Conservation (phyloP, 2,888 invertebrate species). For the Acrocera orbiculus region DNA sequence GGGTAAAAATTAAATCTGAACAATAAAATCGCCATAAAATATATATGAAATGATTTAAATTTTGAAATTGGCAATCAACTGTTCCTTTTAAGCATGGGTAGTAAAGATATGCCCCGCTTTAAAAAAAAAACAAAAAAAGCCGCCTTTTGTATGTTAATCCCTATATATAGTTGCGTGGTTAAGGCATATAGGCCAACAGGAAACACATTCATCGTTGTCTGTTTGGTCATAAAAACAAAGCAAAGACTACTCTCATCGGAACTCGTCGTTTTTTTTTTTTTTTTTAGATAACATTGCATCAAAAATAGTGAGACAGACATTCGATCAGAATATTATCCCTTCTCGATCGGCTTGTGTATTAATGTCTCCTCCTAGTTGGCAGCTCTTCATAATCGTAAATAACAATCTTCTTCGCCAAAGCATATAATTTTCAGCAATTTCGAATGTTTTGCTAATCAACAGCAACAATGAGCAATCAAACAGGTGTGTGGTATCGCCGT, state of each 20-base stretch:
- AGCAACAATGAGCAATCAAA: slow-evolving; percentile 5
- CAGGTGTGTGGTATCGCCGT: slow-evolving; percentile 5
- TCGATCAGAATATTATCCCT: neutral
- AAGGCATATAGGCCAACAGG: slow-evolving; percentile 3
- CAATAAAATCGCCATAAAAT: slow-evolving; percentile 13
- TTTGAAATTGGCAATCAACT: slow-evolving; percentile 12
- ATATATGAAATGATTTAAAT: slow-evolving; percentile 13
- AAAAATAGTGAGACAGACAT: neutral
- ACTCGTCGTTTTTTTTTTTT: slow-evolving; percentile 2
- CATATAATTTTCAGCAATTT: slow-evolving; percentile 12
- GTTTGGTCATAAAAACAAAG: slow-evolving; percentile 6
- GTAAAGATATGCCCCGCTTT: neutral
- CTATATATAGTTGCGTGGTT: neutral
- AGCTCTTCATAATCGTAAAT: slow-evolving; percentile 11
- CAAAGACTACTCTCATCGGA: neutral
- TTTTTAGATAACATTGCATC: neutral
- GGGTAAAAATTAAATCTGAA: slow-evolving; percentile 11
- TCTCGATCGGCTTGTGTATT: neutral
- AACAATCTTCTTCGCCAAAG: slow-evolving; percentile 9
- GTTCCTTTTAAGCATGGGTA: slow-evolving; percentile 6
- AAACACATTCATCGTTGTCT: slow-evolving; percentile 4
- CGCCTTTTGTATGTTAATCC: slow-evolving; percentile 6
- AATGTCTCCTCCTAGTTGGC: slow-evolving; percentile 3
- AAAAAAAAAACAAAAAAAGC: neutral
- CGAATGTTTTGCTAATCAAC: slow-evolving; percentile 11